Percentiles rank a stretch among this genome's conserved stretches.
These are phyloP conservation scores for Cydia strobilella DNA, from an alignment of 1,140 invertebrate species.

Conservation along the genomic window DNA sequence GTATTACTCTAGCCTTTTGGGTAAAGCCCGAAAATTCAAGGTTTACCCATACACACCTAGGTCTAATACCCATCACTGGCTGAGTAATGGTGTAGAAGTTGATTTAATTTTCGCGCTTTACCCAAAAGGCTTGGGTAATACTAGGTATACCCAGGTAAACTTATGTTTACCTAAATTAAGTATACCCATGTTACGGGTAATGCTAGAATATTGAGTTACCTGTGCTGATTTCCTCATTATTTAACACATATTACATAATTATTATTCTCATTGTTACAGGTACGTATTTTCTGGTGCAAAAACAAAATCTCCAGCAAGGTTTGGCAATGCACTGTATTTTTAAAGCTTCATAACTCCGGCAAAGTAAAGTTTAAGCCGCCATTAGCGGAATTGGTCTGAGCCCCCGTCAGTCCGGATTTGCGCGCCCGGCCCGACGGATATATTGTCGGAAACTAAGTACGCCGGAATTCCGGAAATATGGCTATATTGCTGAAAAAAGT, in stretches of 20 bases:
- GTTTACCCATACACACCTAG: no score
- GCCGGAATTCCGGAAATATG: conserved; percentile 26
- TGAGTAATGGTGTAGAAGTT: no score
- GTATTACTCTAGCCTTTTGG: no score
- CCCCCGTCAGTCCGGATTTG: conserved; percentile 63
- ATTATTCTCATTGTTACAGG: background rate
- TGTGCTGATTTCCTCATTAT: no score
- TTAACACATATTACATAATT: background rate
- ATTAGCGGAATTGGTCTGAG: conserved; percentile 67
- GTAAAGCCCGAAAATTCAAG: no score
- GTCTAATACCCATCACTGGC: no score
- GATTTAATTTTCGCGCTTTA: no score
- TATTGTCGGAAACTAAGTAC: conserved; percentile 38
- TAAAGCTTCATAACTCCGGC: conserved; percentile 52
- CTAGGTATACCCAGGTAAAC: no score
- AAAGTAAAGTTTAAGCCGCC: conserved; percentile 62
- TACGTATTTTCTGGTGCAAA: background rate
- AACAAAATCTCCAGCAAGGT: background rate
- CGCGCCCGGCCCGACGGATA: conserved; percentile 40
- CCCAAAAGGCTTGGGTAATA: no score
- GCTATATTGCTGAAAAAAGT: conserved; percentile 14
- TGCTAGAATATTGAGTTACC: no score
- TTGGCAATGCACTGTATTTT: conserved; percentile 24
- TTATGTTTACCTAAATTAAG: no score
- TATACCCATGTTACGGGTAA: no score